Evolutionary conservation across 35 echinoderm and acorn worm species (phyloP).

Genomic region (Ophiothrix spiculata): DNA sequence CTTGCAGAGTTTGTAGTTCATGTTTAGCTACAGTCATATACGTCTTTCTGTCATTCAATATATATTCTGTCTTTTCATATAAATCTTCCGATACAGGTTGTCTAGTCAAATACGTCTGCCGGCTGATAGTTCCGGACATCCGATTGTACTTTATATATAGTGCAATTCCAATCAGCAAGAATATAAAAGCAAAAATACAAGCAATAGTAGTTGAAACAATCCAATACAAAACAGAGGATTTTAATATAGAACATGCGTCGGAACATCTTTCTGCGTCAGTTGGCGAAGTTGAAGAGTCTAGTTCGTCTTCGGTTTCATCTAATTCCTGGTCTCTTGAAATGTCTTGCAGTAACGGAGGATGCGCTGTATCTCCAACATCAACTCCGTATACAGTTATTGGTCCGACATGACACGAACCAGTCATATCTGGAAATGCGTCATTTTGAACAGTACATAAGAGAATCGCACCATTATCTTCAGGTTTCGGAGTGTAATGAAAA

Average conservation of each 20-base stretch:
- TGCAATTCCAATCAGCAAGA: neutral
- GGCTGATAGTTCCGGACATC: neutral
- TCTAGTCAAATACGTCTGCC: neutral
- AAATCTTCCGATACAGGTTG: neutral
- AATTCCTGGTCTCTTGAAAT: no score
- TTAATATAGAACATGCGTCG: neutral
- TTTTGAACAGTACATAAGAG: neutral
- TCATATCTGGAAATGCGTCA: neutral
- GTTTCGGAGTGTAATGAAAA: neutral
- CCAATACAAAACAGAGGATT: neutral
- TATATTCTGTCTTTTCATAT: neutral
- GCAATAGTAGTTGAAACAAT: neutral
- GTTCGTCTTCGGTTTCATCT: no score
- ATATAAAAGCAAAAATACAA: neutral
- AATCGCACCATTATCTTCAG: neutral
- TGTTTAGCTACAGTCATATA: conserved; percentile 5
- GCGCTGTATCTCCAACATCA: neutral
- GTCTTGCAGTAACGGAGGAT: no score
- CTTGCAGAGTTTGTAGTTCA: no score
- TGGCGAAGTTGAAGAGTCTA: neutral
- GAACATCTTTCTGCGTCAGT: neutral
- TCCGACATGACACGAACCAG: neutral
- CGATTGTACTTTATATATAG: neutral
- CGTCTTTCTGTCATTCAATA: neutral
- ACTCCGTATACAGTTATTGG: neutral